A percentile compares a stretch with the other conserved stretches of the same genome.
Evolutionary conservation across 2,113 vertebrate species (phyloP).

Genomic region (Megaleporinus macrocephalus): DNA sequence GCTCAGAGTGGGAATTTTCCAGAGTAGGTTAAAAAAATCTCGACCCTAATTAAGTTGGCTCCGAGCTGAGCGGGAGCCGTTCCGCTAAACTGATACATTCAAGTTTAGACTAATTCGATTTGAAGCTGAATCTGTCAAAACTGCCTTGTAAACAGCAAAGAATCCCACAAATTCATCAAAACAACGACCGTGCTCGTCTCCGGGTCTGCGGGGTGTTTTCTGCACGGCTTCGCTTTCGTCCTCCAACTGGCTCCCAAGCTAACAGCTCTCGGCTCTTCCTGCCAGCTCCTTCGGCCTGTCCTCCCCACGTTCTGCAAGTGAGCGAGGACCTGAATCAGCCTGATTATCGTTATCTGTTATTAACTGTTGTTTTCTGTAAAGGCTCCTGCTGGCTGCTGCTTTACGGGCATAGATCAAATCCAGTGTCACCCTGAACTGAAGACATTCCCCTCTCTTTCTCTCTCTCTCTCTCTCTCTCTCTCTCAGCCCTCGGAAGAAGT

Average conservation of each 20-base stretch:
- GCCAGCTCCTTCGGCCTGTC: neutral
- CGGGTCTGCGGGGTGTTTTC: neutral
- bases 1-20: neutral
- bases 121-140: neutral
- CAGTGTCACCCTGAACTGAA: neutral
- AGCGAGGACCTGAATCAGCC: neutral
- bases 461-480: neutral
- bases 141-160: neutral
- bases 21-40: no score
- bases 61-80: neutral
- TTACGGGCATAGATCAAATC: neutral
- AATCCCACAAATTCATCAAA: no score
- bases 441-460: neutral
- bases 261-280: no score
- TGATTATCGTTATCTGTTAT: conserved; percentile 1
- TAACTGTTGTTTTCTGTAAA: conserved; percentile 8
- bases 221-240: neutral
- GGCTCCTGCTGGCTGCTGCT: neutral
- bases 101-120: neutral
- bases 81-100: neutral
- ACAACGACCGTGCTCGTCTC: neutral
- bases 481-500: neutral
- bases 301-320: neutral
- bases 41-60: neutral
- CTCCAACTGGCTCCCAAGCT: neutral